Percentiles rank a stretch among this genome's conserved stretches.
phyloP scores from a whole-genome alignment of 35 echinoderm and acorn worm species.

The Heliocidaris erythrogramma region DNA sequence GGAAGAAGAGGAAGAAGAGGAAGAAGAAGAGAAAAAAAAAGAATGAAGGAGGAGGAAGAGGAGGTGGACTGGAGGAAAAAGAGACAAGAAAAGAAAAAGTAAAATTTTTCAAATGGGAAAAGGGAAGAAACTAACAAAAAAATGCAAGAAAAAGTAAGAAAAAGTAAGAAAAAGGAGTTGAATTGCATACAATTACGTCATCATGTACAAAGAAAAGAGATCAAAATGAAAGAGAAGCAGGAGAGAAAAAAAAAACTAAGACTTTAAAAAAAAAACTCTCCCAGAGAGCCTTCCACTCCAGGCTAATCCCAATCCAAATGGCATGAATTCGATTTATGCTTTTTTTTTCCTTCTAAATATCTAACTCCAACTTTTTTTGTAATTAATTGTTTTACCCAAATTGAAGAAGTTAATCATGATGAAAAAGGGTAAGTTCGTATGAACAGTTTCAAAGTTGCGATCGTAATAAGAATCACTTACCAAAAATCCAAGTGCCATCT shows the following conservation, averaged over 20 bases:
- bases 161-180: not conserved
- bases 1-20: not conserved
- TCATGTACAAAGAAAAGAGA: not conserved
- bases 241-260: too few species aligned
- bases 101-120: too few species aligned
- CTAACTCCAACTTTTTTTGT: too few species aligned
- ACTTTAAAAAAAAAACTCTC: too few species aligned
- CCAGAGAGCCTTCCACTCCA: not conserved
- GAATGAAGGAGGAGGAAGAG: not conserved
- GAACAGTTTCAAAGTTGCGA: not conserved
- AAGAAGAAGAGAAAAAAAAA: not conserved
- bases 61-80: not conserved
- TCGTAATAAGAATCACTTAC: not conserved
- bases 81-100: not conserved
- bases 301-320: not conserved
- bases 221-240: not conserved
- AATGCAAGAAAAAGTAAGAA: not conserved
- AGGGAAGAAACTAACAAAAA: not conserved
- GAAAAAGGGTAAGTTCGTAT: not conserved
- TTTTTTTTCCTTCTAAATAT: too few species aligned
- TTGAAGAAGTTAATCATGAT: too few species aligned
- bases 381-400: too few species aligned
- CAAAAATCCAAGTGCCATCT: conserved; percentile 26
- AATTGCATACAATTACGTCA: too few species aligned
- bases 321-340: too few species aligned